Evolutionary conservation across 2,797 vertebrate genomes (phyloP).

Genomic region (Myoxocephalus aenaeus): DNA sequence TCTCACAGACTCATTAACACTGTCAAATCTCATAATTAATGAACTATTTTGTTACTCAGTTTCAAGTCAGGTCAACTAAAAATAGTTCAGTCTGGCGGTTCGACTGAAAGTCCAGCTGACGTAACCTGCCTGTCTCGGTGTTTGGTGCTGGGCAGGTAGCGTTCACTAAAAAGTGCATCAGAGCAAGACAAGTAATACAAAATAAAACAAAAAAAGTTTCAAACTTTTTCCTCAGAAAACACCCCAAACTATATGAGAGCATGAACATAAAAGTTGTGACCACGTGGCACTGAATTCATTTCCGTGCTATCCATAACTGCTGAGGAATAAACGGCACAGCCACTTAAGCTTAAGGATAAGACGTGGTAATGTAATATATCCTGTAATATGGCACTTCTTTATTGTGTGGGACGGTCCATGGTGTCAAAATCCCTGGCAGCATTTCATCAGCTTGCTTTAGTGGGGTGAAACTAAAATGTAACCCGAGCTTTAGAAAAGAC

Average conservation of each 20-base stretch:
- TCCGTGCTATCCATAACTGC: not conserved
- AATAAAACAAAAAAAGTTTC: not conserved
- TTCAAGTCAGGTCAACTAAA: not conserved
- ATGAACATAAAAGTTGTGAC: not conserved
- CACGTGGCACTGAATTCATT: not conserved
- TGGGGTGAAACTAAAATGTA: not conserved
- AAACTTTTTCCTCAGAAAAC: no score
- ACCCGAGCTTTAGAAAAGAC: not conserved
- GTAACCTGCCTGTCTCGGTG: not conserved
- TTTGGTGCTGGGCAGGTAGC: not conserved
- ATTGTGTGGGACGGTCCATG: not conserved
- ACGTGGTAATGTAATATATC: not conserved
- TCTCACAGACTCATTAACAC: not conserved
- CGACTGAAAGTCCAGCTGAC: not conserved
- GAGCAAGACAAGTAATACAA: not conserved
- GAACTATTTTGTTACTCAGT: no score
- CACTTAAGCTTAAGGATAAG: not conserved
- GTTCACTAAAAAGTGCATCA: not conserved
- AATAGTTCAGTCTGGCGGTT: not conserved
- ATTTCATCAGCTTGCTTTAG: not conserved
- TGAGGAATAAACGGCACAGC: not conserved
- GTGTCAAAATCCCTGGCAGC: not conserved
- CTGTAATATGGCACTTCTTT: slow-evolving; percentile 8
- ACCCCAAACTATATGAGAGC: not conserved
- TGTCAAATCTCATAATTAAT: not conserved